Conservation (phyloP, 2,113 vertebrate species). For the Alethe castanea region DNA sequence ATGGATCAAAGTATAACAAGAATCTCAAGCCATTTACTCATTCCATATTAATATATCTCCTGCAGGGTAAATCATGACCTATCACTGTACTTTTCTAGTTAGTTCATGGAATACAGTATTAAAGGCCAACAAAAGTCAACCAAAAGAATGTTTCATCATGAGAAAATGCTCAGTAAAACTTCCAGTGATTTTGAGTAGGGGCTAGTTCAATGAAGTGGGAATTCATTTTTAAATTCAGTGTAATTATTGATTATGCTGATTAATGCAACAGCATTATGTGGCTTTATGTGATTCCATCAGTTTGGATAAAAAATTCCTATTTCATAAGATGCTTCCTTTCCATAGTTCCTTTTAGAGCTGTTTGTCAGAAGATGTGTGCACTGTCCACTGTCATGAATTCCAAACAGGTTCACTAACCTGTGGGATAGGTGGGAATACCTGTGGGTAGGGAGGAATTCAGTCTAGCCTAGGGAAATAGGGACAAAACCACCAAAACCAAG, state of each 20-base stretch:
- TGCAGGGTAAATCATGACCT: not conserved
- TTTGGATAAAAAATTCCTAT: not conserved
- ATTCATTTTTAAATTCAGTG: not conserved
- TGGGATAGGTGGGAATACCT: too few relatives aligned
- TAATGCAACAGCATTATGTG: not conserved
- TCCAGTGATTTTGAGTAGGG: not conserved
- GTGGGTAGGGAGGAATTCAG: not conserved
- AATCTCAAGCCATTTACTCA: not conserved
- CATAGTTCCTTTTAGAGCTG: not conserved
- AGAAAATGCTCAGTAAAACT: not conserved
- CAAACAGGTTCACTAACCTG: not conserved
- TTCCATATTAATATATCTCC: not conserved
- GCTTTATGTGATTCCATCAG: not conserved
- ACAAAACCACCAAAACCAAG: not conserved
- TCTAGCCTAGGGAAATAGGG: not conserved
- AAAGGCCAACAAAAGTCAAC: not conserved
- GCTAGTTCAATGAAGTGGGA: not conserved
- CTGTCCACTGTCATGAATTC: not conserved
- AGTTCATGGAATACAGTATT: not conserved
- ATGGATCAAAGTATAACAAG: not conserved
- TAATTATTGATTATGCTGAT: not conserved
- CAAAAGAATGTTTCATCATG: not conserved
- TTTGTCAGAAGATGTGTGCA: not conserved
- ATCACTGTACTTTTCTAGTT: not conserved
- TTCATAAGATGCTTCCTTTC: slow-evolving; percentile 13